Evolutionary conservation across 2,113 vertebrate genomes (phyloP).

Genomic region (Heterotis niloticus): DNA sequence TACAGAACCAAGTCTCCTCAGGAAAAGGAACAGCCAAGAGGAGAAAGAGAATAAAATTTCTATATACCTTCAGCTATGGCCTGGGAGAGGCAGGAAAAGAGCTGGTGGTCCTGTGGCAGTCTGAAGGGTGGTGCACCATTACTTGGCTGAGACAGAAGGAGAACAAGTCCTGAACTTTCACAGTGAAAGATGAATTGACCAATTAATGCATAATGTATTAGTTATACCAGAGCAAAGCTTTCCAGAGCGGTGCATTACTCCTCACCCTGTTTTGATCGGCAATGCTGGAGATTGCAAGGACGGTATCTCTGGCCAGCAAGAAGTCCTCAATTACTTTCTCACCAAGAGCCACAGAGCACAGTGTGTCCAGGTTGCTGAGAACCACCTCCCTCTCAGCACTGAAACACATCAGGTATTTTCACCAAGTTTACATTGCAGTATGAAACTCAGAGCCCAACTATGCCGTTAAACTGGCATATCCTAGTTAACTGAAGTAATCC

Average conservation of each 20-base stretch:
- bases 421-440: not conserved
- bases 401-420: no score
- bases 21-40: not conserved
- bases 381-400: slow-evolving; percentile 88
- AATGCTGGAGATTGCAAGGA: slow-evolving; percentile 76
- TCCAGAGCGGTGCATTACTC: not conserved
- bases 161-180: not conserved
- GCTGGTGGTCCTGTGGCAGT: slow-evolving; percentile 74
- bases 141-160: slow-evolving; percentile 51
- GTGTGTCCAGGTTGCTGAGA: slow-evolving; percentile 85
- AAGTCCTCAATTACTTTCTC: slow-evolving; percentile 80
- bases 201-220: not conserved
- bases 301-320: slow-evolving; percentile 77
- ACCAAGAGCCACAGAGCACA: slow-evolving; percentile 76
- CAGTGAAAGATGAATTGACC: not conserved
- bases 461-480: no score
- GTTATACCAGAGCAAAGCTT: not conserved
- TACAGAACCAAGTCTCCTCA: no score
- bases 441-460: not conserved
- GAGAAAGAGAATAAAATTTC: not conserved
- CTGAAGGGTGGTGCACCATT: slow-evolving; percentile 70
- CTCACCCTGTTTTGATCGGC: slow-evolving; percentile 73
- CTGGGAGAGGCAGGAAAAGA: slow-evolving; percentile 74
- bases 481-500: no score
- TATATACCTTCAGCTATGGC: slow-evolving; percentile 74